Base-by-base conservation (phyloP, 2,113 vertebrate genomes). In the Tupaia chinensis region DNA sequence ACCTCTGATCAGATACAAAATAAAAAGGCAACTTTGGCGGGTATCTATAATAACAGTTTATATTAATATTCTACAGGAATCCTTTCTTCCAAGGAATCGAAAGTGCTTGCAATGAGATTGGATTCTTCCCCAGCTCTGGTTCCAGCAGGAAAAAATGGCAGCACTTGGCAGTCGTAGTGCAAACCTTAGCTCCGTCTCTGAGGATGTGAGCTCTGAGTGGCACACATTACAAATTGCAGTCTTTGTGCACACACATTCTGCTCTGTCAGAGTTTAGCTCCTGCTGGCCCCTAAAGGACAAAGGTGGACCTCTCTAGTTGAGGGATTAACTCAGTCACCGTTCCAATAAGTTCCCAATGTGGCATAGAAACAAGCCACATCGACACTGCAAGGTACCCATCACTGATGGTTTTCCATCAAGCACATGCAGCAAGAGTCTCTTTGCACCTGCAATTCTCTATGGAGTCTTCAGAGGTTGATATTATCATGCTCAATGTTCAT, bases 1-100 rank as follows among this genome's bases (percentile, higher is more conserved):
- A 95, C 96, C 96, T 93, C 96, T 83, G 91, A 96, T 58, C 81
- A 94, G 82, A 88, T 54, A 89, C 78, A 83, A 95, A 90, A 95
- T 95, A 83, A 96, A 95, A 96, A 97, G 92, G 81, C 73, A 22
- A 93, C 81, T 92, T 94, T 88, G 96, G 95, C 84, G 14, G 87
- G 95, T 53, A 72, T 91, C 54, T 89, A 16, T 88, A 93, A 91
- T 66, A 79, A 95, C 97, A 92, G 96, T 97, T 98, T 94, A 93
- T 73, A 91, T 97, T 97, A 95, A 95, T 96, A 97, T 98, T 97
- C 94, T 58, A 54, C 94, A 96, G 34, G 63, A 82, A 94, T 70
- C 74, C 76, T 95, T 97, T 91, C 95, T 95, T 97, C 94, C 96
- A 95, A 96, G 93, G 95, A 87, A 65, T 93, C 81, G 54, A 73